Conservation (phyloP, 1,140 invertebrate genomes). For the Eufriesea mexicana region DNA sequence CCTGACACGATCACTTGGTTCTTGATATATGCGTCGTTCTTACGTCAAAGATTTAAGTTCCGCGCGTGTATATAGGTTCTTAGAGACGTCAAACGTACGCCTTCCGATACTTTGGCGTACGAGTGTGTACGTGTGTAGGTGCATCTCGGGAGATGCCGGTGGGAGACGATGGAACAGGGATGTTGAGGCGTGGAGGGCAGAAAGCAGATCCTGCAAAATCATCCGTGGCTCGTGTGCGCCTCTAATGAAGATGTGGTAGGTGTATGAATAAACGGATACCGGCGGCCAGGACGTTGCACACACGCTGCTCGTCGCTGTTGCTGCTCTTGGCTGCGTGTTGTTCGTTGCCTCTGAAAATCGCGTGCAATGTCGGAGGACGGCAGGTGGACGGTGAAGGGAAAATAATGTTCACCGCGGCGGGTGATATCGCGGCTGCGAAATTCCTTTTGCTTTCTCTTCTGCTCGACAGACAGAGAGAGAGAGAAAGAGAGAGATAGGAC, state of each 20-base stretch:
- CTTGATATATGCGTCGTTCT: too few species aligned
- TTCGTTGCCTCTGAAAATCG: constrained; percentile 61
- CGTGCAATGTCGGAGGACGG: constrained; percentile 68
- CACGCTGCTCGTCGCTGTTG: not conserved
- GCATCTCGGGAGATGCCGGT: not conserved
- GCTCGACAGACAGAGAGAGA: not conserved
- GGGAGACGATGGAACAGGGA: not conserved
- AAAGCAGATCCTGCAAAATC: constrained; percentile 65
- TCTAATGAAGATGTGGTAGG: constrained; percentile 66
- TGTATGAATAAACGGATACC: constrained; percentile 59
- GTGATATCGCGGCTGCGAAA: constrained; percentile 67
- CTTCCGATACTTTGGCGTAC: not conserved
- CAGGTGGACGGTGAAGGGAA: constrained; percentile 69
- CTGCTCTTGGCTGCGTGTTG: not conserved
- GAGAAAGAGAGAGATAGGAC: not conserved
- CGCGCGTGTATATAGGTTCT: too few species aligned
- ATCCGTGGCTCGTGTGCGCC: constrained; percentile 43
- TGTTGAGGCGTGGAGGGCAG: constrained; percentile 15
- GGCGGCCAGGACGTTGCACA: not conserved
- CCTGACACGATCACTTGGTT: too few species aligned
- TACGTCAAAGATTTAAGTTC: too few species aligned
- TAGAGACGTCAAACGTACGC: not conserved
- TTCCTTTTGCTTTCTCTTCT: constrained; percentile 68
- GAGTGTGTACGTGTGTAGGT: not conserved
- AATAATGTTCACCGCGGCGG: constrained; percentile 61